Conservation (phyloP, 2,797 vertebrate species). For the Choloepus didactylus region DNA sequence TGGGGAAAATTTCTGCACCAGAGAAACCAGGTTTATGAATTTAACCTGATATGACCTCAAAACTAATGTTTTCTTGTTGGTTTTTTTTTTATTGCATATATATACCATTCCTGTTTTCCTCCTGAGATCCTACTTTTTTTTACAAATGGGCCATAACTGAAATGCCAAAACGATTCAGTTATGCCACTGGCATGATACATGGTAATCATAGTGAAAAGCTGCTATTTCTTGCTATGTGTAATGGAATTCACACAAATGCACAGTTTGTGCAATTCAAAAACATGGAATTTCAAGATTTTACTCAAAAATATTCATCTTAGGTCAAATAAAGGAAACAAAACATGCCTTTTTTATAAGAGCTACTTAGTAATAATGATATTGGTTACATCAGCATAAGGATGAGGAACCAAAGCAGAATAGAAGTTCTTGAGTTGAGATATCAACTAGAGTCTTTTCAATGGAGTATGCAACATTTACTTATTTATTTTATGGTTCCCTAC, state of each 20-base stretch:
- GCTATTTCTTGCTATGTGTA: background rate
- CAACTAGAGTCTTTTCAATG: background rate
- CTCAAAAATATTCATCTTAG: background rate
- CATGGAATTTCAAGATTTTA: background rate
- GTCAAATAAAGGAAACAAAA: background rate
- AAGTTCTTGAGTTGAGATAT: slow-evolving; percentile 1
- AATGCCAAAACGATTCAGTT: background rate
- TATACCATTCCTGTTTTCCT: slow-evolving; percentile 5
- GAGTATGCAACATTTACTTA: background rate
- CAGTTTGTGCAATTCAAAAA: no score
- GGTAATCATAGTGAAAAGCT: background rate
- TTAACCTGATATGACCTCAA: background rate
- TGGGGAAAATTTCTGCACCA: background rate
- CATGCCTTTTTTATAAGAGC: background rate
- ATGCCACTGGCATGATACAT: background rate
- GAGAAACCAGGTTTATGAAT: background rate
- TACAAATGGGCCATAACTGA: background rate
- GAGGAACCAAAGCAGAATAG: background rate
- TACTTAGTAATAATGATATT: background rate
- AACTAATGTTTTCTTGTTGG: background rate
- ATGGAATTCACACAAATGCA: background rate
- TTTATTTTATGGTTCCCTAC: background rate
- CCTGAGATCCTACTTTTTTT: background rate
- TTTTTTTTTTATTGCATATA: background rate
- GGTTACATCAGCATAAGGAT: background rate